Evolutionary conservation across 37 sponge, comb jelly and placozoan species (phyloP).

Genomic region (Aplysina aerophoba): DNA sequence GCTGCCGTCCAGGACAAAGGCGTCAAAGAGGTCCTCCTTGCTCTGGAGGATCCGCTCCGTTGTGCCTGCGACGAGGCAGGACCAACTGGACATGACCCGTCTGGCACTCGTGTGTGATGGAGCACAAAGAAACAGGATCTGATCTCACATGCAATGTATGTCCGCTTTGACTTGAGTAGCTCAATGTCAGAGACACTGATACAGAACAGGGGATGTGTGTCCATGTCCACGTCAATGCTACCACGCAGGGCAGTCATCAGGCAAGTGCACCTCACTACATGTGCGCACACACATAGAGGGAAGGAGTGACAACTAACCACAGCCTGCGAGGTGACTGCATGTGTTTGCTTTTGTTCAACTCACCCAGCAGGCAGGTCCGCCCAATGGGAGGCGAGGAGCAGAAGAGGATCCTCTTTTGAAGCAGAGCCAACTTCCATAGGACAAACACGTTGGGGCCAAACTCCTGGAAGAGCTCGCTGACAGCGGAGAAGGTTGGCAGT

Average conservation of each 20-base stretch:
- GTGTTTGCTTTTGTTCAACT: background rate
- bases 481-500: too few relatives aligned
- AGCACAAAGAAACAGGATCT: background rate
- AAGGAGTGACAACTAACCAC: background rate
- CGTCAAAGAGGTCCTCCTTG: slow-evolving; percentile 83
- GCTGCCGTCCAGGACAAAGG: slow-evolving; percentile 62
- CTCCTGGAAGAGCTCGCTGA: slow-evolving; percentile 61
- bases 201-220: slow-evolving; percentile 81
- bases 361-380: slow-evolving; percentile 74
- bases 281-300: background rate
- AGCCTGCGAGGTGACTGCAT: background rate
- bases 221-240: slow-evolving; percentile 50
- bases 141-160: slow-evolving; percentile 84
- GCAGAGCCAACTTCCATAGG: slow-evolving; percentile 90
- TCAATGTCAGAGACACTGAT: slow-evolving; percentile 90
- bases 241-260: slow-evolving; percentile 62
- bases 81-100: too few relatives aligned
- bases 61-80: slow-evolving; percentile 49
- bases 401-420: slow-evolving; percentile 86
- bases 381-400: slow-evolving; percentile 95
- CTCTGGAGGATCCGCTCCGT: slow-evolving; percentile 86
- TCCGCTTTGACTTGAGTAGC: slow-evolving; percentile 38
- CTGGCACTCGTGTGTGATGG: background rate
- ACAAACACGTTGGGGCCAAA: slow-evolving; percentile 87
- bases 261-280: slow-evolving; percentile 81